Percentiles rank a stretch among this genome's conserved stretches.
phyloP scores from a whole-genome alignment of 2,888 invertebrate species.

The Odontocerum albicorne region DNA sequence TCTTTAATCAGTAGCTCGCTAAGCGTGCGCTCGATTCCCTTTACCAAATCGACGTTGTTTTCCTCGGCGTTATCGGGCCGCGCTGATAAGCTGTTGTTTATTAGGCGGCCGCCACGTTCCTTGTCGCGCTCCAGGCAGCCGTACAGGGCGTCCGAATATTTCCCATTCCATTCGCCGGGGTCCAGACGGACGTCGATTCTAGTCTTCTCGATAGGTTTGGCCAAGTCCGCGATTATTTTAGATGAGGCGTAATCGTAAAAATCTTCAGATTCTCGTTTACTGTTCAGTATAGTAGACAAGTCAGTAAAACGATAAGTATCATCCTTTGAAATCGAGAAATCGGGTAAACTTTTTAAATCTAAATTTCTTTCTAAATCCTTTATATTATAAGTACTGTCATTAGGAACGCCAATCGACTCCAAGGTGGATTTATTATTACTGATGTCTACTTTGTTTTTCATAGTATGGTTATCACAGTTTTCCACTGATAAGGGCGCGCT shows the following conservation, averaged over 20 bases:
- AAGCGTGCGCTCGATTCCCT: constrained; percentile 58
- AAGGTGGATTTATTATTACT: too few relatives aligned
- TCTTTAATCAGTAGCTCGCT: constrained; percentile 60
- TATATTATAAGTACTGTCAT: neutral
- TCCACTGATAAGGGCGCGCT: constrained; percentile 1
- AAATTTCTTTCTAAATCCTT: neutral
- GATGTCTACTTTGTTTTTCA: neutral
- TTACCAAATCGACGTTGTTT: constrained; percentile 47
- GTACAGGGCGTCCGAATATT: neutral
- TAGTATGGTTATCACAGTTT: neutral
- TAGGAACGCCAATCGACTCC: too few relatives aligned
- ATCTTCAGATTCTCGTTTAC: constrained; percentile 8
- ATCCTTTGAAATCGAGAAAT: neutral
- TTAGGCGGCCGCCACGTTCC: constrained; percentile 1
- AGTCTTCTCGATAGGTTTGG: constrained; percentile 18
- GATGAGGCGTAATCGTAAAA: constrained; percentile 12
- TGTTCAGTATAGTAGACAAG: constrained; percentile 15
- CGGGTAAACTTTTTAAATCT: neutral
- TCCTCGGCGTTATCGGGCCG: constrained; percentile 36
- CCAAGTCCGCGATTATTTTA: neutral
- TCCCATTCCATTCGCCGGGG: constrained; percentile 8
- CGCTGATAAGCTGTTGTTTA: constrained; percentile 17
- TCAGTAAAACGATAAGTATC: constrained; percentile 12
- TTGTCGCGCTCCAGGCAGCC: neutral
- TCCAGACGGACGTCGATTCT: constrained; percentile 26